Conservation (phyloP, 2,888 invertebrate genomes). For the Epinotia demarniana region DNA sequence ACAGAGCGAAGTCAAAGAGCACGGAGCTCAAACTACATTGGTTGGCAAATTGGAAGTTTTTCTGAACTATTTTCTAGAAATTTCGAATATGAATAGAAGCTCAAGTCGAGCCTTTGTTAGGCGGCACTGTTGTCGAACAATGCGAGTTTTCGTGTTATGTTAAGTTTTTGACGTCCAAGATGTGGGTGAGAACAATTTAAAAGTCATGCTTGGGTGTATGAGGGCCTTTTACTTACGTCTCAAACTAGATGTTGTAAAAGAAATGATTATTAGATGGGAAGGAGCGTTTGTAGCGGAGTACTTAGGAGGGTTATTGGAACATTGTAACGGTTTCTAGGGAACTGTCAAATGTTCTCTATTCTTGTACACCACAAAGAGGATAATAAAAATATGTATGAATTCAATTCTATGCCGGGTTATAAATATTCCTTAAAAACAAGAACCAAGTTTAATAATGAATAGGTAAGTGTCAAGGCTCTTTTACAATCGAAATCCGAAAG, state of each 20-base stretch:
- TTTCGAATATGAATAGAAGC: slow-evolving; percentile 48
- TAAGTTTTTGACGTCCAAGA: slow-evolving; percentile 18
- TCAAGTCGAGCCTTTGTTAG: slow-evolving; percentile 43
- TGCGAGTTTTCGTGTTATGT: slow-evolving; percentile 27
- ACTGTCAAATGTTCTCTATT: too few species aligned
- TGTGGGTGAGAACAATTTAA: slow-evolving; percentile 17
- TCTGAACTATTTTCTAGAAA: slow-evolving; percentile 55
- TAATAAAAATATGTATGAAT: too few species aligned
- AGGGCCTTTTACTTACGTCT: neutral
- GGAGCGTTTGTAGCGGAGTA: neutral
- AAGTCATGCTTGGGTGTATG: slow-evolving; percentile 13
- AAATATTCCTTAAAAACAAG: too few species aligned
- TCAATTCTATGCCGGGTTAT: too few species aligned
- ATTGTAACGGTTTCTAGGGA: too few species aligned
- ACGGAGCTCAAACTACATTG: slow-evolving; percentile 46
- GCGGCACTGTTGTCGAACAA: slow-evolving; percentile 37
- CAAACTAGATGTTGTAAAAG: neutral
- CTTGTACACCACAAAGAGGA: too few species aligned
- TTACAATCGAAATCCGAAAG: too few species aligned
- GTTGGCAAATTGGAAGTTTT: slow-evolving; percentile 51
- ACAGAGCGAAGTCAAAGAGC: slow-evolving; percentile 28
- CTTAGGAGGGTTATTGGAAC: too few species aligned
- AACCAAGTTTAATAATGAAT: too few species aligned
- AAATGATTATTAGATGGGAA: neutral
- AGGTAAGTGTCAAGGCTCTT: too few species aligned